These are phyloP conservation scores for Euura saliciscinereae DNA, from an alignment of 1,140 invertebrate species.

Conservation along the genomic window DNA sequence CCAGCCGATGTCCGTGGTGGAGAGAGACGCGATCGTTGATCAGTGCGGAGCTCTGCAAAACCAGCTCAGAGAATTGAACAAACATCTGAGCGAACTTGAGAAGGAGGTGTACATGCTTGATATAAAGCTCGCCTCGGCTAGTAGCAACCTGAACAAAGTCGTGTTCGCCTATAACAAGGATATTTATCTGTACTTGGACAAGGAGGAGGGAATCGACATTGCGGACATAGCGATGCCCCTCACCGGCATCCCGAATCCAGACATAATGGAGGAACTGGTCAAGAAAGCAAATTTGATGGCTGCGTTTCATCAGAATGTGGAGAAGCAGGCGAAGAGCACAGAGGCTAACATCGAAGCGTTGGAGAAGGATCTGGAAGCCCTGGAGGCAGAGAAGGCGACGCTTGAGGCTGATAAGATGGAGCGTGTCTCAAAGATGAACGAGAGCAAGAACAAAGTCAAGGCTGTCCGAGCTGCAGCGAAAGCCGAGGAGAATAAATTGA, in stretches of 20 bases:
- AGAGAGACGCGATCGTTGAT: conserved; percentile 37
- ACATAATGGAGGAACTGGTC: conserved; percentile 35
- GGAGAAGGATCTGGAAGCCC: conserved; percentile 30
- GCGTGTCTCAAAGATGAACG: conserved; percentile 28
- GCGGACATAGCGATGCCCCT: conserved; percentile 44
- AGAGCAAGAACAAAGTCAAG: conserved; percentile 27
- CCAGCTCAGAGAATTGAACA: conserved; percentile 37
- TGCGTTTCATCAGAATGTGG: conserved; percentile 31
- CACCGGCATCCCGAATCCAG: conserved; percentile 28
- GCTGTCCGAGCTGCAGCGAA: conserved; percentile 31
- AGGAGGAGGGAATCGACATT: conserved; percentile 26
- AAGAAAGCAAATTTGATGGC: conserved; percentile 32
- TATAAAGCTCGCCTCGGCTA: conserved; percentile 37
- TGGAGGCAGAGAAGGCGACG: conserved; percentile 1
- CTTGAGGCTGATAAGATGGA: conserved; percentile 30
- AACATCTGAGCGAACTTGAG: conserved; percentile 43
- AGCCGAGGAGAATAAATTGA: conserved; percentile 32
- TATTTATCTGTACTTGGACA: conserved; percentile 36
- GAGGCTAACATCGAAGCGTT: conserved; percentile 23
- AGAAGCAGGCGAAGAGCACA: conserved; percentile 25
- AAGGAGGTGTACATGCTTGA: conserved; percentile 44
- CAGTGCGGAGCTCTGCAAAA: conserved; percentile 37
- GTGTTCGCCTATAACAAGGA: conserved; percentile 44
- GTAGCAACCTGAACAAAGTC: conserved; percentile 37
- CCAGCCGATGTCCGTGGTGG: conserved; percentile 40